Evolutionary conservation across 2,113 vertebrate genomes (phyloP).

Genomic region (Rhea pennata): DNA sequence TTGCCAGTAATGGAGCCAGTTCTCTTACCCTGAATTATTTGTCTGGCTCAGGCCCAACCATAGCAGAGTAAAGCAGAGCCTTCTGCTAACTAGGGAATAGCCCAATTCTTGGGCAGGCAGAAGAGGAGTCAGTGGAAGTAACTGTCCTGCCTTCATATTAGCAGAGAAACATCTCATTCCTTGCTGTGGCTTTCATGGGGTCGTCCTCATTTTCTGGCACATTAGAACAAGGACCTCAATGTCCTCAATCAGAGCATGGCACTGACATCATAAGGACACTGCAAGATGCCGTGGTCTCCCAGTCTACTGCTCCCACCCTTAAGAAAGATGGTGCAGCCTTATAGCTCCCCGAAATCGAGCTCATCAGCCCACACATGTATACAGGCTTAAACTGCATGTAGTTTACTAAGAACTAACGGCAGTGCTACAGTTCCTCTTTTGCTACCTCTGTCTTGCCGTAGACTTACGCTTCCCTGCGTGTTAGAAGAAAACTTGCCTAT

Average conservation of each 20-base stretch:
- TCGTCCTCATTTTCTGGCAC: not conserved
- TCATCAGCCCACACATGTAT: not conserved
- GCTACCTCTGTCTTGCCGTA: not conserved
- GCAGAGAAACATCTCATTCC: not conserved
- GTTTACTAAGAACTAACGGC: not conserved
- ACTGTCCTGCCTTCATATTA: not conserved
- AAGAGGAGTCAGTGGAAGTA: not conserved
- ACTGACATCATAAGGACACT: not conserved
- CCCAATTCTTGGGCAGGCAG: not conserved
- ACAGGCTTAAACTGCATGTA: not conserved
- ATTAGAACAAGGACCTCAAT: not conserved
- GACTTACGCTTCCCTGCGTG: rapidly evolving
- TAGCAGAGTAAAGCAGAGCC: not conserved
- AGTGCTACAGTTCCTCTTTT: not conserved
- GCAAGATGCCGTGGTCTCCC: not conserved
- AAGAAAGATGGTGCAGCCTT: not conserved
- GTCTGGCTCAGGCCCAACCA: not conserved
- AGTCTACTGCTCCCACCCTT: not conserved
- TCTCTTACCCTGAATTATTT: not conserved
- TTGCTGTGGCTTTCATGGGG: not conserved
- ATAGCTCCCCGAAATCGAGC: not conserved
- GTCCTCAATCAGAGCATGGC: not conserved
- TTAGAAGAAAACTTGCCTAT: not conserved
- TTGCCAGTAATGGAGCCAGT: not conserved
- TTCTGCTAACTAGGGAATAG: not conserved